Evolutionary conservation across 2,797 vertebrate species (phyloP).

Genomic region (Coreius guichenoti): DNA sequence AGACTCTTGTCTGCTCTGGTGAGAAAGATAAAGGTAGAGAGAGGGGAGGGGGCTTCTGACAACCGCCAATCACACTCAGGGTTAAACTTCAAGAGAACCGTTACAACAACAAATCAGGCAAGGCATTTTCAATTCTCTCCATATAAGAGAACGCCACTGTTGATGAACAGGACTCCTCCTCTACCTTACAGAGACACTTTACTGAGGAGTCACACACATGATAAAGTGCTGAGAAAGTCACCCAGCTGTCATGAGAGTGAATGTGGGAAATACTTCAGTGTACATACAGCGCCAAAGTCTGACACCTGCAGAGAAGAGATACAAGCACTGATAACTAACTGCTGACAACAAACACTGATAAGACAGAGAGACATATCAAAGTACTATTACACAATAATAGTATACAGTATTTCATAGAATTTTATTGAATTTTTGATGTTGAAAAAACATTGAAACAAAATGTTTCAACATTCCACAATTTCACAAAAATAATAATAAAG

Average conservation of each 20-base stretch:
- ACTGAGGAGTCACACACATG: not conserved
- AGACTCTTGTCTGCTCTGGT: not conserved
- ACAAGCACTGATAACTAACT: not conserved
- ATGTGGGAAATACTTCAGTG: too few species aligned
- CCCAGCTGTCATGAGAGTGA: not conserved
- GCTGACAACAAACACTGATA: not conserved
- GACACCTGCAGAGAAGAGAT: constrained; percentile 8
- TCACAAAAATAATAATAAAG: not conserved
- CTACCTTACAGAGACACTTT: not conserved
- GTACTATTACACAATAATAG: not conserved
- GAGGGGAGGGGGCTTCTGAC: not conserved
- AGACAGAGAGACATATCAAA: not conserved
- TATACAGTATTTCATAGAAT: not conserved
- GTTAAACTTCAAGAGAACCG: constrained; percentile 16
- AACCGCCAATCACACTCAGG: constrained; percentile 14
- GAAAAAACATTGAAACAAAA: not conserved
- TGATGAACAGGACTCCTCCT: constrained; percentile 21
- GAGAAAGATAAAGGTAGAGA: not conserved
- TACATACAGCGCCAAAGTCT: not conserved
- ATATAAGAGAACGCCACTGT: not conserved
- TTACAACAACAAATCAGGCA: constrained; percentile 18
- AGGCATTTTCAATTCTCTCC: not conserved
- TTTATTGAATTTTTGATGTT: not conserved
- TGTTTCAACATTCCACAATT: not conserved
- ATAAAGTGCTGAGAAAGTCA: constrained; percentile 7